A percentile compares a stretch with the other conserved stretches of the same genome.
These are phyloP conservation scores for Melanchra persicariae DNA, from an alignment of 2,888 invertebrate species.

Conservation along the genomic window DNA sequence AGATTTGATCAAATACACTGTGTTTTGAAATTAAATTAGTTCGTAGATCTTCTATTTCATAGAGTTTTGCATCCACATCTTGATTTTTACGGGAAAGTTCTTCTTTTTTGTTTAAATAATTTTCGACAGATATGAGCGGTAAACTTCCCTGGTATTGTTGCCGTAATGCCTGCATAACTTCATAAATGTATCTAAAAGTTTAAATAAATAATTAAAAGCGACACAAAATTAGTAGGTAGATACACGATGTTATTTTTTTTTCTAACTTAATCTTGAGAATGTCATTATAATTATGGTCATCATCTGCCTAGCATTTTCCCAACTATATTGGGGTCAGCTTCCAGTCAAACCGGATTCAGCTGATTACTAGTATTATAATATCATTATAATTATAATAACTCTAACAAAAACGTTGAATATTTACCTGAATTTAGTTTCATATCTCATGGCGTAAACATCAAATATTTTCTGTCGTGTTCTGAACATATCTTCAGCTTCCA, in stretches of 20 bases:
- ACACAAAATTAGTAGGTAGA: neutral
- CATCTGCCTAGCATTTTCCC: too few species aligned
- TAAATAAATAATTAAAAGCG: neutral
- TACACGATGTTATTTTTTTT: neutral
- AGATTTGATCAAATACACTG: slow-evolving; percentile 82
- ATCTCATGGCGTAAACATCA: slow-evolving; percentile 81
- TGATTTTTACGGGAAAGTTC: slow-evolving; percentile 77
- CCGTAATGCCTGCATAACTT: slow-evolving; percentile 81
- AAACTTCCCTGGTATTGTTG: slow-evolving; percentile 86
- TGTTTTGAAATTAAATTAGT: slow-evolving; percentile 82
- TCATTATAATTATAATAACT: neutral
- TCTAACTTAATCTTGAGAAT: neutral
- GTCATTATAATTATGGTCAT: too few species aligned
- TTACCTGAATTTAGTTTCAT: slow-evolving; percentile 86
- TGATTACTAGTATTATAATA: too few species aligned
- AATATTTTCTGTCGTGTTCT: slow-evolving; percentile 83
- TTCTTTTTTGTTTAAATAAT: slow-evolving; percentile 79
- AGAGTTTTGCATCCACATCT: slow-evolving; percentile 78
- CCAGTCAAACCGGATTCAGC: too few species aligned
- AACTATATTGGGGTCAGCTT: too few species aligned
- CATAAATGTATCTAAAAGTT: slow-evolving; percentile 81
- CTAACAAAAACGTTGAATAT: neutral
- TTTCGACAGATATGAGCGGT: slow-evolving; percentile 82
- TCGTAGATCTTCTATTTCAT: slow-evolving; percentile 83
- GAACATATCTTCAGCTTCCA: slow-evolving; percentile 84